A percentile compares a stretch with the other conserved stretches of the same genome.
These are phyloP conservation scores for Orchesellides sinensis DNA, from an alignment of 2,888 invertebrate genomes.

Conservation along the genomic window DNA sequence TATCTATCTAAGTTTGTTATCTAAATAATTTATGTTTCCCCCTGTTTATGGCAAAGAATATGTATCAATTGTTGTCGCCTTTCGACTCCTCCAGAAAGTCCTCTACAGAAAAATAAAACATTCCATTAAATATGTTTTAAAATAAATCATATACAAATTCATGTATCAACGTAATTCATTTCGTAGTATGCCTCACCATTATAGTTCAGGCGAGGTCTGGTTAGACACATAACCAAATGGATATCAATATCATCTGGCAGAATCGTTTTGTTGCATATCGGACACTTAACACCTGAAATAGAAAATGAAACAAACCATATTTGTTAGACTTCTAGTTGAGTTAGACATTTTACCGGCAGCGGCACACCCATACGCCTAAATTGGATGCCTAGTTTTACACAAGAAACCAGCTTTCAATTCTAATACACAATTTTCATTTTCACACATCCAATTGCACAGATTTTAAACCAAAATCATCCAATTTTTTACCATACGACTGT, in stretches of 20 bases:
- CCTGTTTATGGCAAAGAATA: slow-evolving; percentile 44
- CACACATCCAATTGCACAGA: too few species aligned
- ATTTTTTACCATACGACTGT: slow-evolving; percentile 28
- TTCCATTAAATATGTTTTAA: slow-evolving; percentile 1
- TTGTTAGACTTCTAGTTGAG: neutral
- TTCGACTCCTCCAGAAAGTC: slow-evolving; percentile 97
- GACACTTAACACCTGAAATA: slow-evolving; percentile 96
- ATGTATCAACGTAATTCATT: too few species aligned
- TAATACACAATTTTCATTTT: too few species aligned
- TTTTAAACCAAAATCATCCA: neutral
- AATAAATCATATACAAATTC: neutral
- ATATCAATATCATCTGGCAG: slow-evolving; percentile 99
- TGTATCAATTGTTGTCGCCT: slow-evolving; percentile 82
- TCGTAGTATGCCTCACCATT: slow-evolving; percentile 85
- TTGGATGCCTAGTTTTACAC: too few species aligned
- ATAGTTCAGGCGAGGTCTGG: slow-evolving; percentile 98
- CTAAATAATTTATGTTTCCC: neutral
- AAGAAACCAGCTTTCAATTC: too few species aligned
- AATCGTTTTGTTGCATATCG: slow-evolving; percentile 98
- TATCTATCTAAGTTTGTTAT: neutral
- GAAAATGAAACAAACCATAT: slow-evolving; percentile 75
- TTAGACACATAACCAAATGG: slow-evolving; percentile 99
- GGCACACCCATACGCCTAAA: too few species aligned
- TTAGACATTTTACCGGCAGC: too few species aligned
- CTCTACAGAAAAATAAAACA: slow-evolving; percentile 83